Base-by-base conservation (phyloP, 2,888 invertebrate species). In the Polietes domitor region DNA sequence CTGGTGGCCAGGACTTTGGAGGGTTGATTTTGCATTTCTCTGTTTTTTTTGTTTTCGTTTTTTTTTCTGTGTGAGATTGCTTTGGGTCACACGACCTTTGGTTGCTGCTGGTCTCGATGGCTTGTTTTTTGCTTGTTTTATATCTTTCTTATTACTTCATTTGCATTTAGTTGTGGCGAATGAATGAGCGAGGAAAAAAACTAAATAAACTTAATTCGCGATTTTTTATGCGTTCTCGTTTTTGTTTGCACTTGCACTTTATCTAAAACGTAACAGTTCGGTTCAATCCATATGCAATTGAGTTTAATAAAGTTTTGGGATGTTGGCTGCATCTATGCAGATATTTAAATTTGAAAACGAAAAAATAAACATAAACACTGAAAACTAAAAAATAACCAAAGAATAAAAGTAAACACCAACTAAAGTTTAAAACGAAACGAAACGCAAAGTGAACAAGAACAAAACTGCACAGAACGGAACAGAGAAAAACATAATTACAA, bases 231-330 rank as follows among this genome's bases (percentile, higher is more conserved):
- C 32, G 15, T 74, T 65, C 24, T 15, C n/a, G 2, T 55, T 63
- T 65, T 73, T 15, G 10, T 55, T 63, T 68, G 71, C 58, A 26
- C 58, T 63, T 68, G 71, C 58, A 26, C 58, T 77, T 88, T 75
- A 80, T 86, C 85, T 85, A 70, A 79, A 76, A 79, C 76, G 50
- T 68, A 75, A 71, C 77, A 77, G 77, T 76, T 76, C 72, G 79
- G 82, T 83, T 83, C 83, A 83, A 83, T 80, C 82, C 79, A 80
- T 70, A 82, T 68, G 68, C 68, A 68, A 41, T 68, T 21, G 43
- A 68, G 43, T 43, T 65, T 43, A 17, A 5, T 6, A 68, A 68
- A 43, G 37, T 47, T 68, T 41, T 65, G 63, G 58, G 28, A 17
- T 32, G 6, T 32, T 32, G 7, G 47, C n/a, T 47, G 47, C 47